Evolutionary conservation across 1,140 invertebrate species (phyloP).

Genomic region (Nasonia vitripennis): DNA sequence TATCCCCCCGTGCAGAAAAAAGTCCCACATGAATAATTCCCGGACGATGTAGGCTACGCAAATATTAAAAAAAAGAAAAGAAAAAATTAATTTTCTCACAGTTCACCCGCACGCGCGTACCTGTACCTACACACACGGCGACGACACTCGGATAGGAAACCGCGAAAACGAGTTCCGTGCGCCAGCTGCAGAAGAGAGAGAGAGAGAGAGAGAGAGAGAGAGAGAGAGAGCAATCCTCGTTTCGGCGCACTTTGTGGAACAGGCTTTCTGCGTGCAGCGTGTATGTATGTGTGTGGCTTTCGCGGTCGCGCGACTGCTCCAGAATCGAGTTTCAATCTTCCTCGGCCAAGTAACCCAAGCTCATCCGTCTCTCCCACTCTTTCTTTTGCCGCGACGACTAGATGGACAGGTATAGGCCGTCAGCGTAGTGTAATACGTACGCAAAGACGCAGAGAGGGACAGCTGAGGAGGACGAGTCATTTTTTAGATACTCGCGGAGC

Average conservation of each 20-base stretch:
- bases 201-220: background rate
- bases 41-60: too few species aligned
- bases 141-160: background rate
- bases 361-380: background rate
- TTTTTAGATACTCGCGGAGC: background rate
- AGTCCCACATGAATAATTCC: background rate
- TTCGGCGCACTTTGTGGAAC: background rate
- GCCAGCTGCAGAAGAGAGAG: background rate
- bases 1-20: background rate
- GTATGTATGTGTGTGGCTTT: slow-evolving; percentile 41
- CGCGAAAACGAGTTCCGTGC: slow-evolving; percentile 22
- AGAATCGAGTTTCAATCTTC: slow-evolving; percentile 48
- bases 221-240: background rate
- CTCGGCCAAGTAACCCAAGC: slow-evolving; percentile 17
- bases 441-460: background rate
- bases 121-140: too few species aligned
- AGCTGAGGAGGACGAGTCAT: slow-evolving; percentile 1
- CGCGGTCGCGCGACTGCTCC: slow-evolving; percentile 34
- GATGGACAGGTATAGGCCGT: background rate
- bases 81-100: background rate
- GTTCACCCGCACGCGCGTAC: background rate
- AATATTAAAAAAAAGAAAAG: background rate
- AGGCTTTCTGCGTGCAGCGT: background rate
- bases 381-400: background rate
- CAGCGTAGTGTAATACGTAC: background rate